Percentiles rank a stretch among this genome's conserved stretches.
Evolutionary conservation across 1,140 invertebrate species (phyloP).

Genomic region (Meloidogyne hapla): DNA sequence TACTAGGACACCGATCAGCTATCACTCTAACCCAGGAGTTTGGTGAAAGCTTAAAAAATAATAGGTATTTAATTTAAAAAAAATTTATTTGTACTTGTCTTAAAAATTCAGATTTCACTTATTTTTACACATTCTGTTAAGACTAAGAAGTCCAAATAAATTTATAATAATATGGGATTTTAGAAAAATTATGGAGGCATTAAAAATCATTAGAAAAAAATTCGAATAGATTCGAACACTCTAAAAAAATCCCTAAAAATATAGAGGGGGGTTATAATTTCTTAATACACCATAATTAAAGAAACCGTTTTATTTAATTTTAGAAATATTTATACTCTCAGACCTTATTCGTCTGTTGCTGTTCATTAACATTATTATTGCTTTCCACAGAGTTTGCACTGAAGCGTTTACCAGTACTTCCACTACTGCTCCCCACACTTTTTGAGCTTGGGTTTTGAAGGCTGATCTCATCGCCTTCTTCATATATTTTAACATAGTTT

Average conservation of each 20-base stretch:
- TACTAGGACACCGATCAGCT: conserved; percentile 43
- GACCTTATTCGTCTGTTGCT: not conserved
- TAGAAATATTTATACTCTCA: not conserved
- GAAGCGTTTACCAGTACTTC: conserved; percentile 35
- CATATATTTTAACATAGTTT: conserved; percentile 75
- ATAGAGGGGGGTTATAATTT: no score
- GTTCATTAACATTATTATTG: conserved; percentile 12
- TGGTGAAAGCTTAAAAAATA: not conserved
- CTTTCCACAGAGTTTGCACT: conserved; percentile 38
- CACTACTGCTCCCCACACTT: conserved; percentile 28
- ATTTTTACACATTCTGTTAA: no score
- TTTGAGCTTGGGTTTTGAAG: conserved; percentile 33
- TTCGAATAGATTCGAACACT: no score
- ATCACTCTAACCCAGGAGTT: conserved; percentile 42
- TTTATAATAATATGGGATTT: no score
- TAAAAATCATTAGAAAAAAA: no score
- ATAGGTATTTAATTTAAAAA: no score
- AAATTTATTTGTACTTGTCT: no score
- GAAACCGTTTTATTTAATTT: conserved; percentile 7
- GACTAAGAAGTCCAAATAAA: no score
- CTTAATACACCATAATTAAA: no score
- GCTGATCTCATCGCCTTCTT: conserved; percentile 38
- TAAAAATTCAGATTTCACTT: no score
- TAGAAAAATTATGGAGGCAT: no score
- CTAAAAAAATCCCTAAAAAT: no score